Base-by-base conservation (phyloP, 2,113 vertebrate species). In the Mesoclemmys tuberculata region DNA sequence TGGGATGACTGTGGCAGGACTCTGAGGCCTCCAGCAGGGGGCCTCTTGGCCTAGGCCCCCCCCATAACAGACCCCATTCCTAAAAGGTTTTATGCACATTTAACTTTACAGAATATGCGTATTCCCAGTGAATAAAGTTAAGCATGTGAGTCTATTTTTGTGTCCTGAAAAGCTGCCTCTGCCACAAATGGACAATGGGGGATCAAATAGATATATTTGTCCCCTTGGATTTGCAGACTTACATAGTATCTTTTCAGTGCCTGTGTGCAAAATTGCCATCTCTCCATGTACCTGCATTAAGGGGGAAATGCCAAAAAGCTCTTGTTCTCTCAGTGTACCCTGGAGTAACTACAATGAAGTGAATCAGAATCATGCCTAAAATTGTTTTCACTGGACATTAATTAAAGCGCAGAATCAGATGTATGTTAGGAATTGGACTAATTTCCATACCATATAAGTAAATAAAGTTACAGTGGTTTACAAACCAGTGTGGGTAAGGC, bases 401-500 rank as follows among this genome's bases (percentile, higher is more conserved):
- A 81, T 29, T 86, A 80, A 88, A 52, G 24, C 0, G 0, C 6
- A 44, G 88, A 93, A 91, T 88, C 92, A 92, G 19, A 49, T 77
- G 44, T 12, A 6, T n/a, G 55, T 22, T 0, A 0, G 38, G 44
- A 91, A 8, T 58, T 35, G 35, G 18, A 18, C 18, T 68, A n/a
- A 68, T 68, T 68, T 68, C 31, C 14, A 68, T 68, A n/a, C 31
- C 14, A 68, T 68, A n/a, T n/a, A 68, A 68, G 35, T 35, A n/a
- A n/a, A 68, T 68, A 35, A n/a, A 19, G 18, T n/a, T 35, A 19
- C 61, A 35, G 29, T 68, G 16, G 61, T 68, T 68, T 68, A 68
- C 61, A 21, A 68, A 68, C 61, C 8, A 68, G 35, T 68, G 61
- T n/a, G 16, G 61, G 7, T 21, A 29, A 68, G 35, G 61, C 31